A percentile compares a stretch with the other conserved stretches of the same genome.
These are phyloP conservation scores for Tapirus terrestris DNA, from an alignment of 2,113 vertebrate species.

Conservation along the genomic window DNA sequence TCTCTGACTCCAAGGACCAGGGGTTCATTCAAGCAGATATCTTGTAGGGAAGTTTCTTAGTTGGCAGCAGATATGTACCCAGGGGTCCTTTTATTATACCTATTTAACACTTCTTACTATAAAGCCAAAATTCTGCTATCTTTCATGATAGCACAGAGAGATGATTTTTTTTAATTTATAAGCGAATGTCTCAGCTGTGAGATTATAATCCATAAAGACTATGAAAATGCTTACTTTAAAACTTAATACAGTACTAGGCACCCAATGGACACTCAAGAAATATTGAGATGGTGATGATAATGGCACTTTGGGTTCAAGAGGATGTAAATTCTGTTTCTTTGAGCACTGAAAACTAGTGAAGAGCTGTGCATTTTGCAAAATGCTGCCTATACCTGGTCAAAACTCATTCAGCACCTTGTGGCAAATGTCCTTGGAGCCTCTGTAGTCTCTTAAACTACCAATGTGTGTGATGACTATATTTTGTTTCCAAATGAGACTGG, in stretches of 20 bases:
- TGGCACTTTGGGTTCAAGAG: background rate
- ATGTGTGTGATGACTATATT: background rate
- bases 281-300: background rate
- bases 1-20: slow-evolving; percentile 47
- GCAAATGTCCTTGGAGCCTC: background rate
- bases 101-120: slow-evolving; percentile 67
- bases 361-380: slow-evolving; percentile 9
- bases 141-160: slow-evolving; percentile 51
- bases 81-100: slow-evolving; percentile 57
- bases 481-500: background rate
- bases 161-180: slow-evolving; percentile 41
- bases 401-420: background rate
- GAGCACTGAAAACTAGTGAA: background rate
- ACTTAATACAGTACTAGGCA: background rate
- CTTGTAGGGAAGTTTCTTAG: slow-evolving; percentile 49
- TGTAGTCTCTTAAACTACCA: background rate
- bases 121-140: slow-evolving; percentile 52
- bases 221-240: slow-evolving; percentile 37
- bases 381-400: background rate
- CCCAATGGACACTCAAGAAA: background rate
- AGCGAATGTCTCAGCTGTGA: slow-evolving; percentile 29
- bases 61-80: slow-evolving; percentile 34
- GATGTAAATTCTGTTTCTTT: background rate
- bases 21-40: slow-evolving; percentile 46
- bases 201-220: slow-evolving; percentile 38